Evolutionary conservation across 2,888 invertebrate genomes (phyloP).

Genomic region (Drosophila atripex): DNA sequence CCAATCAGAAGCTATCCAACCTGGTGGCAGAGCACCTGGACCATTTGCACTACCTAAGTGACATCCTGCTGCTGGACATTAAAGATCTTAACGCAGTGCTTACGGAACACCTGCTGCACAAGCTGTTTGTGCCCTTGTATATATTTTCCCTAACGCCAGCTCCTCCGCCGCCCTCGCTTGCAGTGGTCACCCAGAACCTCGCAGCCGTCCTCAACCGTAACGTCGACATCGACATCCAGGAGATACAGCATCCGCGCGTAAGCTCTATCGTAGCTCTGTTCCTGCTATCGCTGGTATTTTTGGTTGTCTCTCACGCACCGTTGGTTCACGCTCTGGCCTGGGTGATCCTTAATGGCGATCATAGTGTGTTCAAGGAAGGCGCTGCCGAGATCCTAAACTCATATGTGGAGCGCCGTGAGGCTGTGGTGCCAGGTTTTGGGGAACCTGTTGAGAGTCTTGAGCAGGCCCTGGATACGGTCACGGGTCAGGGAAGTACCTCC

Average conservation of each 20-base stretch:
- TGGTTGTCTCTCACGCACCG: slow-evolving; percentile 95
- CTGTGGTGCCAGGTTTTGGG: slow-evolving; percentile 87
- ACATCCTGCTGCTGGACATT: slow-evolving; percentile 96
- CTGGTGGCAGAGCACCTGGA: slow-evolving; percentile 98
- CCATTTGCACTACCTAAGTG: slow-evolving; percentile 98
- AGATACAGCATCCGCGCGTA: slow-evolving; percentile 88
- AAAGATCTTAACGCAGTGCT: slow-evolving; percentile 96
- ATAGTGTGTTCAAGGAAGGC: slow-evolving; percentile 88
- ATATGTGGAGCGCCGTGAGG: slow-evolving; percentile 86
- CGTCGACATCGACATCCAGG: slow-evolving; percentile 85
- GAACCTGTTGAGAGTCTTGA: slow-evolving; percentile 91
- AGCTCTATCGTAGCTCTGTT: slow-evolving; percentile 96
- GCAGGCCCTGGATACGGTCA: slow-evolving; percentile 87
- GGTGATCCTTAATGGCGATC: slow-evolving; percentile 93
- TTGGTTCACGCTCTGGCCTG: slow-evolving; percentile 95
- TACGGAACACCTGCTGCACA: slow-evolving; percentile 96
- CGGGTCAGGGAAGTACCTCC: slow-evolving; percentile 65
- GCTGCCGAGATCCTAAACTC: slow-evolving; percentile 88
- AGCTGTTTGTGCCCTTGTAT: slow-evolving; percentile 95
- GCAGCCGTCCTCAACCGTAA: slow-evolving; percentile 87
- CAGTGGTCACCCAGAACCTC: slow-evolving; percentile 87
- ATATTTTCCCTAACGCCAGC: slow-evolving; percentile 93
- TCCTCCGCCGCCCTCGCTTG: slow-evolving; percentile 84
- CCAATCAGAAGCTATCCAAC: slow-evolving; percentile 94
- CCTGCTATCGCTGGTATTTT: slow-evolving; percentile 96